Base-by-base conservation (phyloP, 2,113 vertebrate genomes). In the Apteryx mantelli region DNA sequence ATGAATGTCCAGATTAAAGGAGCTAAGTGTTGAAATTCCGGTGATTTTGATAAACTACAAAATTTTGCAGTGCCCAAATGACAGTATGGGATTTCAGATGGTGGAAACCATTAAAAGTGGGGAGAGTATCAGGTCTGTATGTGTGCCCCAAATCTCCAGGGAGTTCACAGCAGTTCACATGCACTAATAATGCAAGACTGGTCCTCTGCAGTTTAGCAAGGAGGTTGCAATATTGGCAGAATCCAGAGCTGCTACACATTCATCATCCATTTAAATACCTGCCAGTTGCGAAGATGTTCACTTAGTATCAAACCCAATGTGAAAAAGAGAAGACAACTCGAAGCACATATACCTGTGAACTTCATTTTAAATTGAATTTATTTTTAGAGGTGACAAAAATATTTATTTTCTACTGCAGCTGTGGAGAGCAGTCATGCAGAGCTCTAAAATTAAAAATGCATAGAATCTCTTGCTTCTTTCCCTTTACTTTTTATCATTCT, bases 311-410 rank as follows among this genome's bases (percentile, higher is more conserved):
- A 94, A 87, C 58, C 5, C 15, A 8, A 50, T 50, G 42, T 2
- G 10, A 74, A 86, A 20, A 74, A 40, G 22, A 82, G 19, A 91
- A 79, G 36, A 79, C 26, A 85, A 85, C 3, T 16, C 66, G 86
- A 83, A 88, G 44, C 11, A 4, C 25, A n/a, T 0, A 0, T 25
- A 73, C 6, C 8, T 42, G 22, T 30, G 19, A 91, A 61, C 1
- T 4, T n/a, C 2, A 7, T 60, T 91, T 82, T 60, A 78, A 81
- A 78, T 48, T 52, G 0, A 77, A 66, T 78, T 91, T 13, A 38
- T 58, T 93, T 95, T 77, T 55, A 64, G 36, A 88, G 80, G 21
- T 52, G 26, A 10, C 76, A 60, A 86, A 63, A 88, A 38, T 38
- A 60, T 58, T 80, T 63, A 52, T 4, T 77, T 97, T 25, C 30